These are phyloP conservation scores for Poeciliopsis infans DNA, from an alignment of 2,797 vertebrate species.

Conservation along the genomic window DNA sequence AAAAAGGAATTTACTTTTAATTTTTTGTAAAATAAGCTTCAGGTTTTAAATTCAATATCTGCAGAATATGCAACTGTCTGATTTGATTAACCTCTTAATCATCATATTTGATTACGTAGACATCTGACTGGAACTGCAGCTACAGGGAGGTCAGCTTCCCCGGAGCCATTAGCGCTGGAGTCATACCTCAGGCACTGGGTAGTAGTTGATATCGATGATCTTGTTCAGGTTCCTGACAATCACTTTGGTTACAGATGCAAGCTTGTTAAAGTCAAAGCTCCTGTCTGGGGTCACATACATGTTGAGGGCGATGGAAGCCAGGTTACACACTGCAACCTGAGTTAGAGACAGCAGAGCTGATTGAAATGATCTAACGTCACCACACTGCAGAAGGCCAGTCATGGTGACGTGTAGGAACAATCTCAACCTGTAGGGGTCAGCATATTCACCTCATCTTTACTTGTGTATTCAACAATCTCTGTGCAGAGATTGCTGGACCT, in stretches of 20 bases:
- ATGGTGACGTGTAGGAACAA: background rate
- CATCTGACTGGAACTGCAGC: background rate
- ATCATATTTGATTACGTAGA: background rate
- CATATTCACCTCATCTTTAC: conserved; percentile 88
- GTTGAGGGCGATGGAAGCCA: conserved; percentile 95
- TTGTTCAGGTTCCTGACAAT: conserved; percentile 95
- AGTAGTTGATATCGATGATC: conserved; percentile 98
- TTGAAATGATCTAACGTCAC: background rate
- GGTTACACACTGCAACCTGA: conserved; percentile 90
- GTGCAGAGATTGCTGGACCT: conserved; percentile 97
- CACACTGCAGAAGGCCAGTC: background rate
- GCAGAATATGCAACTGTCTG: too few relatives aligned
- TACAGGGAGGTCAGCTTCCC: background rate
- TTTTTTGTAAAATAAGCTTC: too few relatives aligned
- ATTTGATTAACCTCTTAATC: too few relatives aligned
- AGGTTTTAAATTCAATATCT: too few relatives aligned
- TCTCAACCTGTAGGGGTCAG: too few relatives aligned
- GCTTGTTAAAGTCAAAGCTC: conserved; percentile 89
- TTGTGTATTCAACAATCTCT: conserved; percentile 93
- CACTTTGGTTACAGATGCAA: conserved; percentile 91
- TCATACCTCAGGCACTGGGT: conserved; percentile 86
- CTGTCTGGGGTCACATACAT: conserved; percentile 93
- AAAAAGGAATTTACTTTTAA: too few relatives aligned
- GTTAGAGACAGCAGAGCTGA: conserved; percentile 3
- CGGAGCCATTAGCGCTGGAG: background rate